Conservation (phyloP, 2,113 vertebrate species). For the Bufo gargarizans region DNA sequence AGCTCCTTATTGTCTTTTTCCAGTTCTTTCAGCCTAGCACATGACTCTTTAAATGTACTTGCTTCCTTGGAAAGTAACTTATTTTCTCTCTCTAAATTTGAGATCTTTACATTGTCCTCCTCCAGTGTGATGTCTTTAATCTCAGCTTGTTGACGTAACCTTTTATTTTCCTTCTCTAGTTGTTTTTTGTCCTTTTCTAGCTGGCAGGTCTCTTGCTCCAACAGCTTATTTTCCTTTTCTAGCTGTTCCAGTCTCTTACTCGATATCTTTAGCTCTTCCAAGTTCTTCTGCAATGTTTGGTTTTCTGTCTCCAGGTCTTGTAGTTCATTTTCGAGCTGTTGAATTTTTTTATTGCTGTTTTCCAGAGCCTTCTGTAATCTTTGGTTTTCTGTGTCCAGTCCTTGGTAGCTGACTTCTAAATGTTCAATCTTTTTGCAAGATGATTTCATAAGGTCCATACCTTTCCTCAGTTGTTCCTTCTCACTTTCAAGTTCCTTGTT, state of each 20-base stretch:
- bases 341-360: slow-evolving; percentile 95
- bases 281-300: slow-evolving; percentile 86
- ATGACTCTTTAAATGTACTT: slow-evolving; percentile 86
- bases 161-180: slow-evolving; percentile 95
- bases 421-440: slow-evolving; percentile 93
- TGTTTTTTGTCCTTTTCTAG: slow-evolving; percentile 97
- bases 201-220: slow-evolving; percentile 92
- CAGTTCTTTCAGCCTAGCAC: slow-evolving; percentile 86
- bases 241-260: slow-evolving; percentile 94
- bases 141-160: slow-evolving; percentile 93
- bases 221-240: slow-evolving; percentile 89
- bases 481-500: slow-evolving; percentile 94
- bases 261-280: slow-evolving; percentile 97
- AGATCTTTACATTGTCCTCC: slow-evolving; percentile 86
- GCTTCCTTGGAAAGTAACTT: slow-evolving; percentile 90
- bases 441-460: slow-evolving; percentile 90
- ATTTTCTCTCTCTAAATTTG: slow-evolving; percentile 91
- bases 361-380: slow-evolving; percentile 94
- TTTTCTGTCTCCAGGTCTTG: slow-evolving; percentile 94
- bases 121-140: slow-evolving; percentile 93
- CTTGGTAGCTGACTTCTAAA: slow-evolving; percentile 94
- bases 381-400: slow-evolving; percentile 96
- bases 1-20: slow-evolving; percentile 95
- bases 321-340: slow-evolving; percentile 90
- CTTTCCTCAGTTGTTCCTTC: slow-evolving; percentile 88